Evolutionary conservation across 2,888 invertebrate species (phyloP), one percentile per base, ranked within the genome.

Genomic region (Agapostemon virescens): DNA sequence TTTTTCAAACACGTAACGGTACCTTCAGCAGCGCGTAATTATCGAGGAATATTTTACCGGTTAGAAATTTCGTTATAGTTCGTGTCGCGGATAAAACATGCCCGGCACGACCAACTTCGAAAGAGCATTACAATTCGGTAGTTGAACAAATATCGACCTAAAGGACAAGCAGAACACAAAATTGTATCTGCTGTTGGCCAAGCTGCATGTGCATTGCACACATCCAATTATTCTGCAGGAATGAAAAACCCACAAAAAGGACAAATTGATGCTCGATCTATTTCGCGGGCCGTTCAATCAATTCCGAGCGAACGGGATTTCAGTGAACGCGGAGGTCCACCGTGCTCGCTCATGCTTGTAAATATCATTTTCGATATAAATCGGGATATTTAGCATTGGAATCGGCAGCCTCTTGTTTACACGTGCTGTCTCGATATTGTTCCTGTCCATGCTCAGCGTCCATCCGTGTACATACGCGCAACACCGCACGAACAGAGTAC

Each of bases 301-400:
- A 64, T 74, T 76, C 42, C 58, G 23, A 23, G 13, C 30, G 67
- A n/a, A 5, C 63, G 71, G 76, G 33, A 33, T 36, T 36, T 66
- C 38, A 36, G 15, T 58, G 38, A 63, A 17, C 58, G 78, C 66
- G 69, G 20, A 36, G 13, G n/a, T 63, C 40, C 38, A 26, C 17
- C 1, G 30, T 17, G 5, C 7, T 58, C 13, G 23, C 40, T 20
- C 26, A 69, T 13, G 30, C 49, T 17, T 38, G 73, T 58, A 69
- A 69, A 81, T 84, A 85, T 79, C 71, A 85, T 77, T 79, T 40
- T 23, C 70, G 30, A 74, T 73, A 68, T 67, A 81, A 75, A 72
- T 45, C 40, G 70, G 58, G 74, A 69, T 77, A 72, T 83, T 84
- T 84, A 78, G 74, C 80, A 69, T 73, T 66, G 72, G 68, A 83